These are phyloP conservation scores for Pachyrhynchus sulphureomaculatus DNA, from an alignment of 1,140 invertebrate species.

Conservation along the genomic window DNA sequence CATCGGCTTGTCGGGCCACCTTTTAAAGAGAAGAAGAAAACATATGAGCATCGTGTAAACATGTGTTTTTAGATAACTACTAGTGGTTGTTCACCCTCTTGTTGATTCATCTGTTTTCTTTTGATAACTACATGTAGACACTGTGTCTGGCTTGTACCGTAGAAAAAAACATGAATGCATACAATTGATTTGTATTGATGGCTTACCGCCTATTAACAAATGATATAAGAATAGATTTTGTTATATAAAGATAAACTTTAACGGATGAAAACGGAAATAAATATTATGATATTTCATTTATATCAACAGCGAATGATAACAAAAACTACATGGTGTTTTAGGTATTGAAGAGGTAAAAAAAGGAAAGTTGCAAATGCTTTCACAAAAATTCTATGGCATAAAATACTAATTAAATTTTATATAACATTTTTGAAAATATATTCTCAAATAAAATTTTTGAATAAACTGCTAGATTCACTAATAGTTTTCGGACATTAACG, in stretches of 20 bases:
- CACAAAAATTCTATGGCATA: no score
- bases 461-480: no score
- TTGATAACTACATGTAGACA: slow-evolving; percentile 9
- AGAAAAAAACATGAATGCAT: neutral
- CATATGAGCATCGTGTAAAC: slow-evolving; percentile 12
- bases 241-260: slow-evolving; percentile 48
- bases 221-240: slow-evolving; percentile 59
- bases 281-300: no score
- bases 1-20: neutral
- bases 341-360: no score
- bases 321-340: no score
- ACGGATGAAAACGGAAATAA: no score
- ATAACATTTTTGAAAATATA: no score
- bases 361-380: no score
- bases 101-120: slow-evolving; percentile 6
- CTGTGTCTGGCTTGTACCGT: slow-evolving; percentile 5
- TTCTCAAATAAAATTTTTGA: no score
- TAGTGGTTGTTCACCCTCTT: slow-evolving; percentile 11
- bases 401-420: no score
- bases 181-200: neutral
- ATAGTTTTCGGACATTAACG: no score
- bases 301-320: no score
- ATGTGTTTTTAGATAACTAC: slow-evolving; percentile 12
- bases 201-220: neutral
- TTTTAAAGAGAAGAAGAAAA: slow-evolving; percentile 1